phyloP scores from a whole-genome alignment of 2,888 invertebrate genomes.

The Brassicogethes aeneus region DNA sequence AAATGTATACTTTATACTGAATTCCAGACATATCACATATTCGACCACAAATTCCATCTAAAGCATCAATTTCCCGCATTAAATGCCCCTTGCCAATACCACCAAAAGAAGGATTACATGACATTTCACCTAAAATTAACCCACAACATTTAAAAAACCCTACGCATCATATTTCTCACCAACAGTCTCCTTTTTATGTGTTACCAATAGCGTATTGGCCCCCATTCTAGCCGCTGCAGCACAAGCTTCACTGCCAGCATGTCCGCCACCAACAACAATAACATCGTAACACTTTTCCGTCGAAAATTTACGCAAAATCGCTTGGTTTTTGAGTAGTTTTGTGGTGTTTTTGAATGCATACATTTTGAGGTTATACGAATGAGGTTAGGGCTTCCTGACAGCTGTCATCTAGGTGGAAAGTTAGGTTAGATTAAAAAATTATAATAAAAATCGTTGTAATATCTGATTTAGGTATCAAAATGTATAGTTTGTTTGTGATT shows the following conservation, averaged over 20 bases:
- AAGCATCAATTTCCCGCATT: constrained; percentile 78
- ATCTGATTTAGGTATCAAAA: too few species aligned
- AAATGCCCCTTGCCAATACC: constrained; percentile 88
- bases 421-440: too few species aligned
- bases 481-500: too few species aligned
- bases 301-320: constrained; percentile 1
- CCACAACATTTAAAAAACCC: constrained; percentile 1
- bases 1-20: constrained; percentile 55
- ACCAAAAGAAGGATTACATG: constrained; percentile 89
- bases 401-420: too few species aligned
- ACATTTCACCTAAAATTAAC: constrained; percentile 68
- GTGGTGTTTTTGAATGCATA: background rate
- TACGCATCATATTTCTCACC: constrained; percentile 69
- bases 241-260: constrained; percentile 85
- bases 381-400: background rate
- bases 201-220: constrained; percentile 66
- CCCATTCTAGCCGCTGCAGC: constrained; percentile 79
- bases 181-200: constrained; percentile 74
- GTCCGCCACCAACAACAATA: constrained; percentile 82
- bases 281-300: constrained; percentile 50
- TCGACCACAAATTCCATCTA: constrained; percentile 75
- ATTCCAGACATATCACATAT: constrained; percentile 76
- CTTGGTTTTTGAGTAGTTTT: background rate
- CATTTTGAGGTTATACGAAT: too few species aligned
- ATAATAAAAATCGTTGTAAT: too few species aligned